phyloP scores from a whole-genome alignment of 2,113 vertebrate genomes.

The Microcebus griseorufus region DNA sequence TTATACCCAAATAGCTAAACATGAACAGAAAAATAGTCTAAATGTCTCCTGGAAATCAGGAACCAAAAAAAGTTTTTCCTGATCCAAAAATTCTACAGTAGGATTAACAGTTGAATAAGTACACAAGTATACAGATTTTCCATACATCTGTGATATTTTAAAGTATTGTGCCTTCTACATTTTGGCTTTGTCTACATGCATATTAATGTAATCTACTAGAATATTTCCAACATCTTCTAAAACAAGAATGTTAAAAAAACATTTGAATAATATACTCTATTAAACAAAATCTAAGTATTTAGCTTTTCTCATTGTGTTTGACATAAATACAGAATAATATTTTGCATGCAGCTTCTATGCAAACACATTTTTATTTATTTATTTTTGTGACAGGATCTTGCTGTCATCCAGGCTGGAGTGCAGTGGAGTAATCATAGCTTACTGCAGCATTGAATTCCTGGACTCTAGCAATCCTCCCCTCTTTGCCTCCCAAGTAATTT shows the following conservation, averaged over 20 bases:
- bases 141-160: not conserved
- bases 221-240: constrained; percentile 30
- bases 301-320: constrained; percentile 7
- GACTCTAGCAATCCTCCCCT: not conserved
- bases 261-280: constrained; percentile 12
- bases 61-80: not conserved
- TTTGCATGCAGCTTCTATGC: not conserved
- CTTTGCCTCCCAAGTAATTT: too few relatives aligned
- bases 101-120: not conserved
- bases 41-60: not conserved
- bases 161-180: constrained; percentile 27
- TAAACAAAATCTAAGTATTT: constrained; percentile 48
- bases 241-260: not conserved
- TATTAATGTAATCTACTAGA: not conserved
- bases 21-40: not conserved
- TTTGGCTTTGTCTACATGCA: not conserved
- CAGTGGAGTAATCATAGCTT: not conserved
- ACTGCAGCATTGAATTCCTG: not conserved
- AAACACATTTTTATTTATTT: not conserved
- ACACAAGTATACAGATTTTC: not conserved
- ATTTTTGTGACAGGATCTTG: not conserved
- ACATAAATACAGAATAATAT: not conserved
- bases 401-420: not conserved
- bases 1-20: not conserved
- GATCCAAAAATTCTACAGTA: constrained; percentile 9